Base-by-base conservation (phyloP, 2,888 invertebrate genomes). In the Iphiclides podalirius region DNA sequence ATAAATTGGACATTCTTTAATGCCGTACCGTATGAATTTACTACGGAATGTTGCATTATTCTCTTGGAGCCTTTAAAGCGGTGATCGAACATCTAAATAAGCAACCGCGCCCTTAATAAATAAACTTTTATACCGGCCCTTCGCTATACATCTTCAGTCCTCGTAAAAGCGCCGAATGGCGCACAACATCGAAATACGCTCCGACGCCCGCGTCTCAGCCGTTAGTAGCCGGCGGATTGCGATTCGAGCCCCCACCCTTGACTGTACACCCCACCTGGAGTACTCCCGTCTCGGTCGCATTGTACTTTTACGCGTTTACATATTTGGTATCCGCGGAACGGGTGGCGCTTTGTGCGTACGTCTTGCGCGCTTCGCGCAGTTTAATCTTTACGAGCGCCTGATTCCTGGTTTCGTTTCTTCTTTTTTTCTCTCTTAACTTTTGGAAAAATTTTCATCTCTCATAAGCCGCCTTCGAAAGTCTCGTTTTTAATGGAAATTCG, bases 241-340 rank as follows among this genome's bases (percentile, higher is more conserved):
- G 48, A 54, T 57, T 35, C 44, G 45, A n/a, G n/a, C 61, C 57
- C 55, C 60, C 58, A 53, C 60, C 54, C 60, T 60, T 57, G 60
- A 58, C 61, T 58, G 61, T 70, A 59, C 57, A 44, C 41, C 52
- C 52, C 70, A 69, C 64, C 65, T 68, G 72, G 52, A 55, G 55
- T 58, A 59, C 60, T 60, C 63, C 62, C 64, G 67, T 68, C 67
- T 59, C 52, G 45, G 60, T 61, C 63, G 61, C 60, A 63, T 60
- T 63, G 60, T 63, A 53, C 46, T 55, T 60, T 62, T 60, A 61
- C 57, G 57, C 53, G 20, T 44, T 43, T 26, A 44, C 49, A 26
- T 49, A 39, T 41, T 43, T 37, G 42, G 37, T 23, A 23, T 20
- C 11, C 33, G 4, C 38, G 42, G 36, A 41, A 36, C 4, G 48